Conservation (phyloP, 2,113 vertebrate genomes). For the Tragulus kanchil region DNA sequence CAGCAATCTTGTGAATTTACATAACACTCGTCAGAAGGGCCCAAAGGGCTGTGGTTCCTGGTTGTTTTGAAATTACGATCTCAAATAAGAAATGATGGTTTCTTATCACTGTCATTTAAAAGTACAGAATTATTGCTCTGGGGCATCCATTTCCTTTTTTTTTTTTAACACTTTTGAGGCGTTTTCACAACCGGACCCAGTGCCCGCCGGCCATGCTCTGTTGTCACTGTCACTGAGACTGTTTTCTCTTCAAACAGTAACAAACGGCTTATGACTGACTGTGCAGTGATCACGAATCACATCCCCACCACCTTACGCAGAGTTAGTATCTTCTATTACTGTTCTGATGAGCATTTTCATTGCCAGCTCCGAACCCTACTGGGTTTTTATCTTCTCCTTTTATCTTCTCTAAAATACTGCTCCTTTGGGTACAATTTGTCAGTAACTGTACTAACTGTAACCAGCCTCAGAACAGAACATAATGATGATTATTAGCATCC, state of each 20-base stretch:
- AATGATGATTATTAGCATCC: not conserved
- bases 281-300: not conserved
- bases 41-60: not conserved
- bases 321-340: not conserved
- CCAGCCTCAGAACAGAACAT: not conserved
- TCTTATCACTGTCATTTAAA: not conserved
- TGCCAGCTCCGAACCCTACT: not conserved
- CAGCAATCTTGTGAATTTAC: not conserved
- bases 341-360: not conserved
- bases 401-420: not conserved
- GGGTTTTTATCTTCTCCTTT: constrained; percentile 37
- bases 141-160: not conserved
- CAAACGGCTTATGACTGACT: not conserved
- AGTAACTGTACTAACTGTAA: constrained; percentile 17
- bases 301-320: not conserved
- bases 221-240: not conserved
- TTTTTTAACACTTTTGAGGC: not conserved
- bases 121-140: not conserved
- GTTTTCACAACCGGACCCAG: not conserved
- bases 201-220: not conserved
- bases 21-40: not conserved
- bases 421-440: constrained; percentile 9
- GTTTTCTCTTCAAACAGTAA: not conserved
- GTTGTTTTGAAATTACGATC: not conserved
- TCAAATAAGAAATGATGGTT: not conserved